Conservation (phyloP, 2,797 vertebrate genomes). For the Brachyrhaphis roseni region DNA sequence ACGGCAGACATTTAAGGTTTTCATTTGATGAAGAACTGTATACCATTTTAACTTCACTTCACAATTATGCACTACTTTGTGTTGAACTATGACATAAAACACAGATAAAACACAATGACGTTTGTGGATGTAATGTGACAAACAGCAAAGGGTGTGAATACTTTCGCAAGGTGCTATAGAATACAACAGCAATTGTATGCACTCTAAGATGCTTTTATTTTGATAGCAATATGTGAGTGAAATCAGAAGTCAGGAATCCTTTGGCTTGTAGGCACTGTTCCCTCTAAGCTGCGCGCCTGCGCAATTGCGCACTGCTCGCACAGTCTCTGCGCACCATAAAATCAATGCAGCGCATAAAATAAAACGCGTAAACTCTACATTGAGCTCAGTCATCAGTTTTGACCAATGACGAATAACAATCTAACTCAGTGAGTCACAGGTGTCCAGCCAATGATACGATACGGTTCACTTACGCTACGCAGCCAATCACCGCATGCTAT, state of each 20-base stretch:
- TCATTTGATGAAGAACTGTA: not conserved
- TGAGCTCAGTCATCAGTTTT: too few species aligned
- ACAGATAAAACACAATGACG: not conserved
- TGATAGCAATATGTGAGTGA: conserved; percentile 20
- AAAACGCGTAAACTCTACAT: too few species aligned
- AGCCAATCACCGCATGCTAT: too few species aligned
- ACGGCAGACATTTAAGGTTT: not conserved
- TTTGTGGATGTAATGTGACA: not conserved
- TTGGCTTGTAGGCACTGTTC: not conserved
- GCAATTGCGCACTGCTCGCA: too few species aligned
- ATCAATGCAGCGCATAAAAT: too few species aligned
- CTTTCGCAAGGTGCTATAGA: not conserved
- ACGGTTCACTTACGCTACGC: too few species aligned
- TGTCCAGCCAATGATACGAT: too few species aligned
- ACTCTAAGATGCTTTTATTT: not conserved
- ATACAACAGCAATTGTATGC: not conserved
- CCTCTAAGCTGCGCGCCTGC: too few species aligned
- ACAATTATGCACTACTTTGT: not conserved
- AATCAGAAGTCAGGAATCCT: conserved; percentile 21
- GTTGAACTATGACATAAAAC: not conserved
- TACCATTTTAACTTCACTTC: not conserved
- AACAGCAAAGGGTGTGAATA: not conserved
- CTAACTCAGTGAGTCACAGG: too few species aligned
- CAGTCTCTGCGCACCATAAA: too few species aligned
- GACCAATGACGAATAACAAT: too few species aligned